These are phyloP conservation scores for Nyleta sp. DNA, from an alignment of 2,888 invertebrate genomes.

Conservation along the genomic window DNA sequence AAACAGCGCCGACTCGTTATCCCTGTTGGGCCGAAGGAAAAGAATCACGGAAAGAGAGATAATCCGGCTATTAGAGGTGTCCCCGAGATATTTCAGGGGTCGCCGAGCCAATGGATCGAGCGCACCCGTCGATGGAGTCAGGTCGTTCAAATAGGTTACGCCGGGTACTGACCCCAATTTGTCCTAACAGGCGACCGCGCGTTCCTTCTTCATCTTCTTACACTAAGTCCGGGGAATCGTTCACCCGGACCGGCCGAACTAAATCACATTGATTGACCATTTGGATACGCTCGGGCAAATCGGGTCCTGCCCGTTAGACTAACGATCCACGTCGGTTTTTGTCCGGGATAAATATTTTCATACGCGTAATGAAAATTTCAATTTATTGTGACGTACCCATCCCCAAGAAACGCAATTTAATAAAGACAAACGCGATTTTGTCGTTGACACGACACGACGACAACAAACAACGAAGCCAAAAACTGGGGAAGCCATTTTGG, in stretches of 20 bases:
- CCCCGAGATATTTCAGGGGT: conserved; percentile 79
- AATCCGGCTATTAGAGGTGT: conserved; percentile 82
- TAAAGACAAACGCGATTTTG: too few species aligned
- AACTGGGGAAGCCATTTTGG: too few species aligned
- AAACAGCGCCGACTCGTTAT: conserved; percentile 73
- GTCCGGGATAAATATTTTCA: too few species aligned
- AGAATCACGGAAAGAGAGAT: conserved; percentile 76
- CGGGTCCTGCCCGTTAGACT: neutral
- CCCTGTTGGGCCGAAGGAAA: conserved; percentile 72
- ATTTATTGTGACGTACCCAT: too few species aligned
- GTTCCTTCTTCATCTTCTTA: conserved; percentile 74
- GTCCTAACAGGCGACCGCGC: conserved; percentile 79
- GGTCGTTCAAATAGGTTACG: conserved; percentile 74
- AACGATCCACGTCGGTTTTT: conserved; percentile 5
- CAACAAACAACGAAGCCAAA: too few species aligned
- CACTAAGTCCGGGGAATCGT: conserved; percentile 70
- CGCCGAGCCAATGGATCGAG: conserved; percentile 76
- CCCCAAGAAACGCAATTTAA: too few species aligned
- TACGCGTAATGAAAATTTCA: too few species aligned
- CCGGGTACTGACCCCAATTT: conserved; percentile 79
- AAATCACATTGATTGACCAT: conserved; percentile 80
- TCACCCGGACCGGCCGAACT: conserved; percentile 75
- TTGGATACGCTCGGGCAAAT: conserved; percentile 57
- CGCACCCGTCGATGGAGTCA: conserved; percentile 74
- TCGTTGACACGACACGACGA: too few species aligned